Percentiles rank a stretch among this genome's conserved stretches.
Evolutionary conservation across 2,888 invertebrate species (phyloP).

Genomic region (Metallyticus violacea): DNA sequence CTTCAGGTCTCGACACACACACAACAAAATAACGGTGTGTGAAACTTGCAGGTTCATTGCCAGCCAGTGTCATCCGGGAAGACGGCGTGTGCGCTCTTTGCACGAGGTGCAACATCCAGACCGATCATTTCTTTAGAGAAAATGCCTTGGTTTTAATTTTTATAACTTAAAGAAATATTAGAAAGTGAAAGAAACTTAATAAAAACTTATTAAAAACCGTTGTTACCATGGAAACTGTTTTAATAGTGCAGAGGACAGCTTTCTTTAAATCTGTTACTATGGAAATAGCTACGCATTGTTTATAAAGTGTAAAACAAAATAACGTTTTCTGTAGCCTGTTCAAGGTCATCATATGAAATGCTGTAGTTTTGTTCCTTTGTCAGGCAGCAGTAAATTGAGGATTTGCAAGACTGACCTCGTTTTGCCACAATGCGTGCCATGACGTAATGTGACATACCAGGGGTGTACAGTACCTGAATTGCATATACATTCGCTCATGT

Average conservation of each 20-base stretch:
- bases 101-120: neutral
- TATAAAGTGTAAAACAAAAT: too few relatives aligned
- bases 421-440: neutral
- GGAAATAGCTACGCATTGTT: too few relatives aligned
- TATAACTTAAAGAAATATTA: too few relatives aligned
- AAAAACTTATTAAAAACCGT: too few relatives aligned
- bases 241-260: too few relatives aligned
- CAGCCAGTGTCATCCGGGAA: neutral
- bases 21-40: neutral
- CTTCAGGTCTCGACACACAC: too few relatives aligned
- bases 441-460: neutral
- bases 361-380: neutral
- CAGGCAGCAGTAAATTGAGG: neutral
- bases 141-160: too few relatives aligned
- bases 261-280: too few relatives aligned
- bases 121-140: neutral
- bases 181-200: too few relatives aligned
- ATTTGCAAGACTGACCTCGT: neutral
- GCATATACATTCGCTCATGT: too few relatives aligned
- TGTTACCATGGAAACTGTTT: too few relatives aligned
- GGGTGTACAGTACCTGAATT: neutral
- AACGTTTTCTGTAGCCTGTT: too few relatives aligned
- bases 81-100: neutral
- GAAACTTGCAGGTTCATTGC: neutral
- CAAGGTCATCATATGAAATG: neutral